These are phyloP conservation scores for Ramazzottius varieornatus DNA, from an alignment of 2,888 invertebrate genomes.

Conservation along the genomic window DNA sequence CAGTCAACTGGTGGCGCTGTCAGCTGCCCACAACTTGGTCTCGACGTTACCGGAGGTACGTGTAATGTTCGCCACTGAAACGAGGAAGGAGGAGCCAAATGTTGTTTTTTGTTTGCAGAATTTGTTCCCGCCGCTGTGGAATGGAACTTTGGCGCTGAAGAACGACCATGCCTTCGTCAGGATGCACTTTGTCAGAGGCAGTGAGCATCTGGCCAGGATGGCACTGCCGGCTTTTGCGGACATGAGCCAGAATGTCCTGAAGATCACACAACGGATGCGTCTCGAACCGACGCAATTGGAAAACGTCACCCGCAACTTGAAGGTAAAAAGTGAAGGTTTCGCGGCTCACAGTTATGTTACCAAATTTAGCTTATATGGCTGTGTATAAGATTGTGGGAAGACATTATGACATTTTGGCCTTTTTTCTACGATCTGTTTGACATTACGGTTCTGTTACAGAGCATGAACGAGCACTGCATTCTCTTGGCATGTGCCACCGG, in stretches of 20 bases:
- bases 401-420: not conserved
- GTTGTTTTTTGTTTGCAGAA: conserved; percentile 25
- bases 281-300: conserved; percentile 82
- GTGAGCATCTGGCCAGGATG: conserved; percentile 57
- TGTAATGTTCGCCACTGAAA: too few species aligned
- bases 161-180: conserved; percentile 90
- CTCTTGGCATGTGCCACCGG: conserved; percentile 82
- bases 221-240: conserved; percentile 48
- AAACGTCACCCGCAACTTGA: conserved; percentile 82
- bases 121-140: conserved; percentile 92
- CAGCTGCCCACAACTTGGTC: too few species aligned
- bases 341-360: too few species aligned
- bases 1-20: too few species aligned
- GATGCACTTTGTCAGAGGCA: conserved; percentile 93
- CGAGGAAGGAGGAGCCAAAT: too few species aligned
- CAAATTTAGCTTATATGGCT: conserved; percentile 7
- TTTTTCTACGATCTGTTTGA: not conserved
- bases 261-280: conserved; percentile 90
- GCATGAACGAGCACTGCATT: conserved; percentile 55
- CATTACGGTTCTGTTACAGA: not conserved
- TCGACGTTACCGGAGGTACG: too few species aligned
- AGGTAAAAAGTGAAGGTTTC: too few species aligned
- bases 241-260: conserved; percentile 26
- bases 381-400: not conserved
- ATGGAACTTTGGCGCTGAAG: conserved; percentile 71